Conservation (phyloP, 35 echinoderm and acorn worm species). For the Apostichopus japonicus region DNA sequence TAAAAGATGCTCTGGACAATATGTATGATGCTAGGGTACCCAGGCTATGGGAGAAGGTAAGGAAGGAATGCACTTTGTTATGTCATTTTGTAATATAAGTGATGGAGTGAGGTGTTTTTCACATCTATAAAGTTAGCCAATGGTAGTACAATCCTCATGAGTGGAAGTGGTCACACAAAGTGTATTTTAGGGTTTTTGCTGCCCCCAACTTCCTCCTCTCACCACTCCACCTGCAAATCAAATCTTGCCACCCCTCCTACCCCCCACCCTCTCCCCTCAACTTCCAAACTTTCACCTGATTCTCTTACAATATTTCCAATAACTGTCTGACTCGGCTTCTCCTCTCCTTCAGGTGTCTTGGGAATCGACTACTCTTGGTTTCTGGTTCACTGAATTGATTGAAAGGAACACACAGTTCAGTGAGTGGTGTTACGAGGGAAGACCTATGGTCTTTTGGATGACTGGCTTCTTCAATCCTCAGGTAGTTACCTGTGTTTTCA, state of each 20-base stretch:
- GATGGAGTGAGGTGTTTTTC: not conserved
- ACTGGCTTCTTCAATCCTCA: conserved; percentile 99
- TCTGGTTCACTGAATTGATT: conserved; percentile 99
- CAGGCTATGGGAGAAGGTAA: conserved; percentile 84
- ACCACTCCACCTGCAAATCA: too few relatives aligned
- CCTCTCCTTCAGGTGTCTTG: conserved; percentile 75
- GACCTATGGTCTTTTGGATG: conserved; percentile 99
- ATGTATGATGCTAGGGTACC: conserved; percentile 99
- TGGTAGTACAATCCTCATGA: too few relatives aligned
- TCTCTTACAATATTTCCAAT: too few relatives aligned
- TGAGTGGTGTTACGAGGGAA: conserved; percentile 91
- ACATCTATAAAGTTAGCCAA: not conserved
- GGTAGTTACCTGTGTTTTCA: conserved; percentile 34
- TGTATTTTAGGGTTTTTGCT: too few relatives aligned
- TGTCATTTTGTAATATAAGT: not conserved
- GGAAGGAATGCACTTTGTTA: not conserved
- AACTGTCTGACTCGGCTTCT: too few relatives aligned
- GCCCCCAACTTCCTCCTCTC: too few relatives aligned
- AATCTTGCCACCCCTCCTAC: too few relatives aligned
- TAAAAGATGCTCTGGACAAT: conserved; percentile 95
- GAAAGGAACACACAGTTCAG: conserved; percentile 90
- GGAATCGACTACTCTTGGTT: conserved; percentile 97
- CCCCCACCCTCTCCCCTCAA: too few relatives aligned
- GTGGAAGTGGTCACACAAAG: too few relatives aligned
- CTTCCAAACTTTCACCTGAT: too few relatives aligned